Evolutionary conservation across 1,140 invertebrate genomes (phyloP).

Genomic region (Odontomachus brunneus): DNA sequence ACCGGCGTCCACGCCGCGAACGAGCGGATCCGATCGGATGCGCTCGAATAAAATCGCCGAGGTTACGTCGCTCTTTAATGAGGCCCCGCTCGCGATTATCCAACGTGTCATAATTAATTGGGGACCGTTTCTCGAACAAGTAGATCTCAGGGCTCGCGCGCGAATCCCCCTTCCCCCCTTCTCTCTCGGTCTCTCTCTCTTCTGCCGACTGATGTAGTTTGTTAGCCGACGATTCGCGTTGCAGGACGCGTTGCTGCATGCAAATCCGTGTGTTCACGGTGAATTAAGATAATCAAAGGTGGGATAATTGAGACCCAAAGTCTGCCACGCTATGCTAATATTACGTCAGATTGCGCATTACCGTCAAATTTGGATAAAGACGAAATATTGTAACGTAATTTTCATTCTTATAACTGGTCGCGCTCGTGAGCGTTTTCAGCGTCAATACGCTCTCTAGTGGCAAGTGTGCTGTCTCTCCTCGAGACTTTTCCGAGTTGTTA

Average conservation of each 20-base stretch:
- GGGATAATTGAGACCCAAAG: constrained; percentile 8
- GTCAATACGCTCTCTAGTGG: too few species aligned
- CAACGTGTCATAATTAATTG: constrained; percentile 48
- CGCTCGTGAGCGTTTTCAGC: neutral
- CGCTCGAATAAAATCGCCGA: constrained; percentile 19
- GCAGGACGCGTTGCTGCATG: too few species aligned
- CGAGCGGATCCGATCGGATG: too few species aligned
- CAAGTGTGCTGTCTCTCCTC: too few species aligned
- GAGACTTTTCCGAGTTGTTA: neutral
- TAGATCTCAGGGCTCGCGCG: neutral
- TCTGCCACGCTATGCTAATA: too few species aligned
- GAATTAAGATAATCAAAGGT: constrained; percentile 39
- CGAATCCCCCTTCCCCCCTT: too few species aligned
- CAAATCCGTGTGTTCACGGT: too few species aligned
- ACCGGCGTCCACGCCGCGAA: too few species aligned
- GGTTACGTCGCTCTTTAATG: constrained; percentile 31
- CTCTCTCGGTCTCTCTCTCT: too few species aligned
- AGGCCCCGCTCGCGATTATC: constrained; percentile 3
- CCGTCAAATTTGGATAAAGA: too few species aligned
- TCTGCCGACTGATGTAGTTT: too few species aligned
- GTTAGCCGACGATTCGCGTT: neutral
- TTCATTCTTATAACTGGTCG: neutral
- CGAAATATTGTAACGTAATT: neutral
- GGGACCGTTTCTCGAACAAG: neutral
- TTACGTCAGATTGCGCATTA: too few species aligned